Evolutionary conservation across 2,113 vertebrate species (phyloP), one percentile per base, ranked within the genome.

Genomic region (Prochilodus magdalenae): DNA sequence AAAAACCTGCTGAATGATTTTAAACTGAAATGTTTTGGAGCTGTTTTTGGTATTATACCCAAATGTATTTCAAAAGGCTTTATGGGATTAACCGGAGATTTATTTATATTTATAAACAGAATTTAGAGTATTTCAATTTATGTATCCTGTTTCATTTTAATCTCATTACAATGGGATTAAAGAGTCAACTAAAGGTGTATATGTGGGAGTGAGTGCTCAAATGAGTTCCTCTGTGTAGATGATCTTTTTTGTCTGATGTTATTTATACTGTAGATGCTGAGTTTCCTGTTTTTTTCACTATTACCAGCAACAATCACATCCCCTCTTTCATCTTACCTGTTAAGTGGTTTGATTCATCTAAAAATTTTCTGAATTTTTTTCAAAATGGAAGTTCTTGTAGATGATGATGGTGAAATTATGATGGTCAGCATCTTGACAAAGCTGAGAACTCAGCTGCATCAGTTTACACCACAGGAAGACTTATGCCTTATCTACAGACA

Each of bases 201-300:
- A 27, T 55, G 49, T 13, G 3, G 5, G 26, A 0, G 29, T 60
- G 30, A 15, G 8, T 26, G 33, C 5, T 8, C 40, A 7, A 47
- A 60, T 63, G 16, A 22, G 6, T 60, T 18, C 24, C 73, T 76
- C 15, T 12, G 22, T 76, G 27, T n/a, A 26, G 30, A 75, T 40
- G 55, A 55, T 75, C 8, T 62, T 44, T 49, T 49, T 0, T 5
- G 16, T n/a, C 47, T 49, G 1, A 6, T 27, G 30, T 49, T 76
- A 63, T 77, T 77, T 77, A 49, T 27, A 76, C 24, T 14, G 24
- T 30, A 22, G 26, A 49, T 76, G 59, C 36, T 30, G 65, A 51
- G 22, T 51, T 33, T 27, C 5, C 18, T 13, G 6, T 63, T 36
- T 30, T 65, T 29, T 29, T 15, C 18, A 44, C 51, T 77, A 20